Evolutionary conservation across 2,888 invertebrate genomes (phyloP).

Genomic region (Eupithecia subfuscata): DNA sequence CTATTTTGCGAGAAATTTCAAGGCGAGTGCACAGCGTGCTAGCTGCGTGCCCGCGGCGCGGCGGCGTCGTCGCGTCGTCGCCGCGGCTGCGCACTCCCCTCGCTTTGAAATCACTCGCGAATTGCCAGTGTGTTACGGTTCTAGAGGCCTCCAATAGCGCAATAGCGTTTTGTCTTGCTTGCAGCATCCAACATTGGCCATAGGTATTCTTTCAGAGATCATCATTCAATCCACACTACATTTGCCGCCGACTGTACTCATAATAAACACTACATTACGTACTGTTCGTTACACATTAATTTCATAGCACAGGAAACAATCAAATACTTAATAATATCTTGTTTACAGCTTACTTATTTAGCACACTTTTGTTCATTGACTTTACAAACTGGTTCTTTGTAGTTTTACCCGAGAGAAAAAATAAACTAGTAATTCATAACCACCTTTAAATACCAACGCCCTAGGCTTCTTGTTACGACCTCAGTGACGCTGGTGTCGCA

Average conservation of each 20-base stretch:
- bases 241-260: not conserved
- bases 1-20: no score
- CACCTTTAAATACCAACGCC: not conserved
- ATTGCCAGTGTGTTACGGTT: no score
- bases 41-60: no score
- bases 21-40: no score
- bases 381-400: not conserved
- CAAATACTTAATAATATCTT: not conserved
- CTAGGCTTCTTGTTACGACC: not conserved
- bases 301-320: constrained; percentile 3
- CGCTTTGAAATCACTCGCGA: no score
- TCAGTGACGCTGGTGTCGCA: not conserved
- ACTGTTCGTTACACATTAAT: not conserved
- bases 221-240: not conserved
- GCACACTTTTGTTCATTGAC: not conserved
- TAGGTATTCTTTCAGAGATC: not conserved
- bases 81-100: no score
- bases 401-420: not conserved
- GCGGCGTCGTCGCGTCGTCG: no score
- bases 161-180: no score
- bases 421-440: not conserved
- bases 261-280: not conserved
- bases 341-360: not conserved
- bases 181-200: no score
- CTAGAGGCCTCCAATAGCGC: no score